phyloP scores from a whole-genome alignment of 2,888 invertebrate genomes.

The Amphipoea oculea region DNA sequence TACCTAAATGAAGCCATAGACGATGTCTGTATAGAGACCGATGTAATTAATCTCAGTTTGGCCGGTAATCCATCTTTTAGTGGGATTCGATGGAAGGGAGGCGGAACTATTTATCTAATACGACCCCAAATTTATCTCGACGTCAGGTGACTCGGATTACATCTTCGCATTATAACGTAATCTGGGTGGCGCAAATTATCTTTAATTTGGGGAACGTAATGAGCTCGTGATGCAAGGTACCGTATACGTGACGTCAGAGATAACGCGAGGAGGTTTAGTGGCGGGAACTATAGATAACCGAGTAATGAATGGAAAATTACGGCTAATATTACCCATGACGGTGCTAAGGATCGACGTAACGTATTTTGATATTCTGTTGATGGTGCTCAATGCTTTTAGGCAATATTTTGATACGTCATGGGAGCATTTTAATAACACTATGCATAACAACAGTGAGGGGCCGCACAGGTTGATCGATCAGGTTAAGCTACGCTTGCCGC shows the following conservation, averaged over 20 bases:
- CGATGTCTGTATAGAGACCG: conserved; percentile 62
- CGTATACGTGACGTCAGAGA: conserved; percentile 55
- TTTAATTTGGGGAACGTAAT: conserved; percentile 66
- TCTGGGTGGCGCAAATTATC: conserved; percentile 64
- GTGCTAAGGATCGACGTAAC: conserved; percentile 13
- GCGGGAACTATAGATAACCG: conserved; percentile 53
- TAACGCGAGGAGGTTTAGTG: conserved; percentile 48
- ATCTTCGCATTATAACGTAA: conserved; percentile 64
- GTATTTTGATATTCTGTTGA: conserved; percentile 48
- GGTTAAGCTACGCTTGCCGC: too few species aligned
- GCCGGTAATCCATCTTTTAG: conserved; percentile 79
- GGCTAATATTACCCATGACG: conserved; percentile 41
- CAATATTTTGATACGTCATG: neutral
- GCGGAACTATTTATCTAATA: conserved; percentile 73
- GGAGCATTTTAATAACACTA: neutral
- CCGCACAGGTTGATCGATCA: too few species aligned
- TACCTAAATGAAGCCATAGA: conserved; percentile 64
- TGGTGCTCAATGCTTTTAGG: neutral
- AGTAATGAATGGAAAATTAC: conserved; percentile 60
- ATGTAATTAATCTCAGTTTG: conserved; percentile 83
- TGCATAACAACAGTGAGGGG: neutral
- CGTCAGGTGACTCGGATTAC: conserved; percentile 69
- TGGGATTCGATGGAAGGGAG: conserved; percentile 69
- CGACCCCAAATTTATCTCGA: conserved; percentile 77
- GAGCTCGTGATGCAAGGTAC: conserved; percentile 53